A percentile compares a stretch with the other conserved stretches of the same genome.
Conservation (phyloP, 2,797 vertebrate species). For the Esox lucius region DNA sequence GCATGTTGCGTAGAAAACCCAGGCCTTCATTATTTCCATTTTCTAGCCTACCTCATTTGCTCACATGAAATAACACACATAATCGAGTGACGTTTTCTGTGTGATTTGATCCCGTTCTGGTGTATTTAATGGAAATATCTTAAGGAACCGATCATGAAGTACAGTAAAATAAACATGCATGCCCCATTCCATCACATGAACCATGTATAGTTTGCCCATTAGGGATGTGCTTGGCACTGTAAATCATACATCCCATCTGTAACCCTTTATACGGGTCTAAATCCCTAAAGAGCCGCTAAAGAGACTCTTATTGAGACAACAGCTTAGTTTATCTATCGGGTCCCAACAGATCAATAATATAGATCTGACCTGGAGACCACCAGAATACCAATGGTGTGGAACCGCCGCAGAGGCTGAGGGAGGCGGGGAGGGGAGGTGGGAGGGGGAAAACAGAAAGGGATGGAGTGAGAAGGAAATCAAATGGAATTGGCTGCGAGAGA, state of each 20-base stretch:
- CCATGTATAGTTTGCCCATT: not conserved
- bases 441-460: not conserved
- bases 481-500: not conserved
- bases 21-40: not conserved
- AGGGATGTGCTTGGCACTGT: not conserved
- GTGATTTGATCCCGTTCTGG: not conserved
- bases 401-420: slow-evolving; percentile 37
- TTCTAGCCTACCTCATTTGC: not conserved
- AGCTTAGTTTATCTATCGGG: slow-evolving; percentile 76
- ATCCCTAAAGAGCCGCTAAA: slow-evolving; percentile 66
- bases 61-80: not conserved
- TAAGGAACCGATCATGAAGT: not conserved
- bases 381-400: slow-evolving; percentile 73
- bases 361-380: slow-evolving; percentile 60
- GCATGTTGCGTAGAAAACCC: no score
- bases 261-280: slow-evolving; percentile 52
- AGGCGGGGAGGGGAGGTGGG: not conserved
- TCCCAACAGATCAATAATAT: slow-evolving; percentile 68
- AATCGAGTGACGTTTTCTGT: not conserved
- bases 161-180: not conserved
- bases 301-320: slow-evolving; percentile 75
- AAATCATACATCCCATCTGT: slow-evolving; percentile 25
- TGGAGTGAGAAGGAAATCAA: not conserved
- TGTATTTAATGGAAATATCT: not conserved
- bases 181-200: not conserved